These are phyloP conservation scores for Aphodius sticticus DNA, from an alignment of 2,888 invertebrate genomes.

Conservation along the genomic window DNA sequence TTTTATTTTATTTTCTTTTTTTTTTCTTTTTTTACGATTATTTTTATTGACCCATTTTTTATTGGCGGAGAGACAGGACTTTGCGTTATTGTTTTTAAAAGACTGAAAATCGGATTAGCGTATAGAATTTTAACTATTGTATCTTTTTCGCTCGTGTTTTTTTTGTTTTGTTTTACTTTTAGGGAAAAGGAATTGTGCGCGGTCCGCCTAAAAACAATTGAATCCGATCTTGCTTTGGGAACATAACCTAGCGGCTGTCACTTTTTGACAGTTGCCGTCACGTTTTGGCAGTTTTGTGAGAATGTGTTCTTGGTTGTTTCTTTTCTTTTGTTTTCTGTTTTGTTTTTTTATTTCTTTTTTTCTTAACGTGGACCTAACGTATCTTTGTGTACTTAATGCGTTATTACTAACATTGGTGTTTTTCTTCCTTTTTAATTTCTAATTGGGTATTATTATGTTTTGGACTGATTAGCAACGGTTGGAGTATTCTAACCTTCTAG, in stretches of 20 bases:
- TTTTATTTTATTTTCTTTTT: conserved; percentile 29
- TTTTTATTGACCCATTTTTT: conserved; percentile 39
- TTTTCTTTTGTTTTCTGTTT: background rate
- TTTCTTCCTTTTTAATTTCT: conserved; percentile 5
- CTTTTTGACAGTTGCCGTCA: background rate
- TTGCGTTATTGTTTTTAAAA: conserved; percentile 47
- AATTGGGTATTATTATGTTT: conserved; percentile 20
- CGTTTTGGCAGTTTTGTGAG: background rate
- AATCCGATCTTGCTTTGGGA: conserved; percentile 13
- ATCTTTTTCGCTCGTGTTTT: conserved; percentile 29
- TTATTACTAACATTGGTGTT: conserved; percentile 21
- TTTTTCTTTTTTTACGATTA: conserved; percentile 33
- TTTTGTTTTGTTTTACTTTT: background rate
- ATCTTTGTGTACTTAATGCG: background rate
- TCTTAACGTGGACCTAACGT: background rate
- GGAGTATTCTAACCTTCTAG: background rate
- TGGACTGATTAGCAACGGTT: conserved; percentile 16
- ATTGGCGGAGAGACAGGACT: conserved; percentile 50
- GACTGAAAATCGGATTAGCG: conserved; percentile 54
- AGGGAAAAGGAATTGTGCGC: background rate
- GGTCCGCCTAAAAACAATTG: conserved; percentile 16
- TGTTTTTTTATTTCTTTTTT: background rate
- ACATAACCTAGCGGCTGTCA: conserved; percentile 8
- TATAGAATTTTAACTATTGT: conserved; percentile 36
- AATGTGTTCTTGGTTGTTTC: background rate